phyloP scores from a whole-genome alignment of 2,888 invertebrate genomes.

The Exephanes ischioxanthus region DNA sequence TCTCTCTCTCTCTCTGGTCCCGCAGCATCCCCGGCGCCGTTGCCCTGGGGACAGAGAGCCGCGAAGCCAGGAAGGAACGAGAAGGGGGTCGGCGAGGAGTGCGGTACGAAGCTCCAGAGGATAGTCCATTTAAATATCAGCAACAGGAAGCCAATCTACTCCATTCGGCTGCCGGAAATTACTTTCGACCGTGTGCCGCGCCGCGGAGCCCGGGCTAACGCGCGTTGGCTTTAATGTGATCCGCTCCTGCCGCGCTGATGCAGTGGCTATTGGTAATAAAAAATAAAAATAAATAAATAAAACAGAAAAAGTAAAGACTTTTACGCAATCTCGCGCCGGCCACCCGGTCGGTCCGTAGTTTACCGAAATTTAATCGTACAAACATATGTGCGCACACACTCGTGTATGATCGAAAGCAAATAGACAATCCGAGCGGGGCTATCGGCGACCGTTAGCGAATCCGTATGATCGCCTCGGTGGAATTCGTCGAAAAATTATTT shows the following conservation, averaged over 20 bases:
- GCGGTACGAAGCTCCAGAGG: slow-evolving; percentile 34
- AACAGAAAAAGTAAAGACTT: not conserved
- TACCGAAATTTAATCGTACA: not conserved
- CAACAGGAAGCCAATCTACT: slow-evolving; percentile 77
- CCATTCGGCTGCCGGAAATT: slow-evolving; percentile 77
- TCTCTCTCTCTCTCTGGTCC: slow-evolving; percentile 2
- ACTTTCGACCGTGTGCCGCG: slow-evolving; percentile 71
- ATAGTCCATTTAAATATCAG: slow-evolving; percentile 76
- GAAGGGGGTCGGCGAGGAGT: slow-evolving; percentile 3
- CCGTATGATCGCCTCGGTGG: slow-evolving; percentile 2
- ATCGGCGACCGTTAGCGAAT: not conserved
- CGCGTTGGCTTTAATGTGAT: slow-evolving; percentile 60
- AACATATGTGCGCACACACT: not conserved
- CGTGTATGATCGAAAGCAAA: not conserved
- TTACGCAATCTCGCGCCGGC: not conserved
- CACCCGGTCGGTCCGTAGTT: not conserved
- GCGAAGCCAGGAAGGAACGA: slow-evolving; percentile 29
- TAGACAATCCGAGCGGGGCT: not conserved
- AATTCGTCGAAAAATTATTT: slow-evolving; percentile 8
- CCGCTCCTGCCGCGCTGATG: slow-evolving; percentile 43
- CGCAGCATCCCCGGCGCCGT: slow-evolving; percentile 10
- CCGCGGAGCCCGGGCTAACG: slow-evolving; percentile 36
- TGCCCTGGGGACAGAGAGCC: slow-evolving; percentile 38
- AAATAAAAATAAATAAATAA: not conserved
- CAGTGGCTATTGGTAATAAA: slow-evolving; percentile 48